A percentile compares a stretch with the other conserved stretches of the same genome.
Conservation (phyloP, 1,140 invertebrate species). For the Macrosteles quadrilineatus region DNA sequence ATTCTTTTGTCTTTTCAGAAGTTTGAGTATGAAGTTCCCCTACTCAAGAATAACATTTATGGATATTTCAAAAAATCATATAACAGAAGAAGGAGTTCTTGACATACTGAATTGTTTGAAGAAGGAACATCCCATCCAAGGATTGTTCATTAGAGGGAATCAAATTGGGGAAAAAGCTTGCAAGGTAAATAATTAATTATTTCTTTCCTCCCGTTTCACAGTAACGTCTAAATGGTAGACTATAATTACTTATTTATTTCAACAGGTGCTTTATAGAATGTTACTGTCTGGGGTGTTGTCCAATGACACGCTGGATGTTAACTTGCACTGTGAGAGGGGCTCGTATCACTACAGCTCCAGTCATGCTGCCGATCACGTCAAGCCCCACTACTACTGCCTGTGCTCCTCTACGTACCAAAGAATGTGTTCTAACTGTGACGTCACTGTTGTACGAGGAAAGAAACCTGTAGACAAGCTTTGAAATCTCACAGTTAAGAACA, state of each 20-base stretch:
- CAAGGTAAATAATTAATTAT: not conserved
- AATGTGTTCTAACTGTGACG: no score
- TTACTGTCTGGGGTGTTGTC: not conserved
- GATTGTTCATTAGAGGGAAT: not conserved
- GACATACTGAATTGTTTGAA: constrained; percentile 8
- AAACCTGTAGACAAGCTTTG: no score
- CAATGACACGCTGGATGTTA: not conserved
- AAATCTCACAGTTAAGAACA: no score
- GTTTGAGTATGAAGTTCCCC: not conserved
- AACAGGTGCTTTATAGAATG: not conserved
- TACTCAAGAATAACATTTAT: not conserved
- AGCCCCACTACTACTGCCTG: no score
- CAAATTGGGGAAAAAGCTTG: constrained; percentile 3
- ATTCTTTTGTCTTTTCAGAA: no score
- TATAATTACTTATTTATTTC: not conserved
- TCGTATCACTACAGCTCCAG: no score
- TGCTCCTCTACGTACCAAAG: no score
- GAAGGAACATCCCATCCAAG: not conserved
- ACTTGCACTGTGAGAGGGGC: not conserved
- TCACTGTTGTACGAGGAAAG: no score
- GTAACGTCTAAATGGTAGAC: no score
- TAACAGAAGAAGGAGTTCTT: not conserved
- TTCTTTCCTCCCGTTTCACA: not conserved
- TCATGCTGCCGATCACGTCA: no score
- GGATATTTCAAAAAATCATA: not conserved